phyloP scores from a whole-genome alignment of 1,140 invertebrate species.

The Aricia agestis region DNA sequence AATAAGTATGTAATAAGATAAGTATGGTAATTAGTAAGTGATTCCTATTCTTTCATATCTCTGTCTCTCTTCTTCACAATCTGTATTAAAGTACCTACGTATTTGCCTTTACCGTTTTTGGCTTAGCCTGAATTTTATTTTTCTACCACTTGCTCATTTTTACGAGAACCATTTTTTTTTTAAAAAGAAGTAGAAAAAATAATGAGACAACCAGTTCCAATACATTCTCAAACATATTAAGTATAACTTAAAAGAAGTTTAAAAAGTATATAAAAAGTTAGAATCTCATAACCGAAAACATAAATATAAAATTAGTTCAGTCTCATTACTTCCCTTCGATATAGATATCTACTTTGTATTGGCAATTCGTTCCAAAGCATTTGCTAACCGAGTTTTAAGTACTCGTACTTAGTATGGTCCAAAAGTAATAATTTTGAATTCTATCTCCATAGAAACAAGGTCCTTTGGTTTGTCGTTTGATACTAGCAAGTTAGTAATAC shows the following conservation, averaged over 20 bases:
- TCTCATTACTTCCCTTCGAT: neutral
- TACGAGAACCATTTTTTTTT: too few species aligned
- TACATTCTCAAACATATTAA: too few species aligned
- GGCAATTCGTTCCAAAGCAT: neutral
- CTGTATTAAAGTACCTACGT: too few species aligned
- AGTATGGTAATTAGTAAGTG: too few species aligned
- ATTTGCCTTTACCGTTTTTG: too few species aligned
- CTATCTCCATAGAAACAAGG: neutral
- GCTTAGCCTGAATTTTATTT: too few species aligned
- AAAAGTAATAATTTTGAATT: neutral
- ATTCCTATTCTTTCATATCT: too few species aligned
- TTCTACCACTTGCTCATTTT: too few species aligned
- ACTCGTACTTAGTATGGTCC: neutral
- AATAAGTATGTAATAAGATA: too few species aligned
- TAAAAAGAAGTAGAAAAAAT: too few species aligned
- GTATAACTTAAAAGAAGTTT: neutral
- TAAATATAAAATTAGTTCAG: conserved; percentile 8
- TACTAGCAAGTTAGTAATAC: neutral
- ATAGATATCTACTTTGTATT: neutral
- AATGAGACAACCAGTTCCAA: too few species aligned
- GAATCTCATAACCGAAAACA: neutral
- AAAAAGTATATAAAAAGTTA: neutral
- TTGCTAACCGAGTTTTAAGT: neutral
- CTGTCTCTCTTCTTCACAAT: too few species aligned
- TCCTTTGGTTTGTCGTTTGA: neutral